phyloP scores from a whole-genome alignment of 2,888 invertebrate genomes.

The Epirrhoe alternata region DNA sequence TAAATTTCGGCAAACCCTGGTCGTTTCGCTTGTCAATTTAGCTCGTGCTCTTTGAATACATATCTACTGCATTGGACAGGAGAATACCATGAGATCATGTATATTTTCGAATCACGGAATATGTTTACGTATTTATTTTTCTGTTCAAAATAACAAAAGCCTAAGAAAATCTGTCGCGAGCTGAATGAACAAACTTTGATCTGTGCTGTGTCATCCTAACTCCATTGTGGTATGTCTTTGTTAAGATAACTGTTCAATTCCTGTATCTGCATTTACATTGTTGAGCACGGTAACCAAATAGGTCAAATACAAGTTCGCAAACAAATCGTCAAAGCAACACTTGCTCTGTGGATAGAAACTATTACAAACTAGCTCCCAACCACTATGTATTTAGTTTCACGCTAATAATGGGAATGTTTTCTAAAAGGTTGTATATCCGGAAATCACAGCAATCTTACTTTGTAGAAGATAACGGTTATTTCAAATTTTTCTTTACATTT shows the following conservation, averaged over 20 bases:
- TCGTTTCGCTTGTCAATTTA: conserved; percentile 10
- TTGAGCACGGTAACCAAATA: conserved; percentile 23
- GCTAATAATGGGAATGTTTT: conserved; percentile 45
- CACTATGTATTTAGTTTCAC: conserved; percentile 52
- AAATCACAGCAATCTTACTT: conserved; percentile 28
- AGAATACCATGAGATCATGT: conserved; percentile 1
- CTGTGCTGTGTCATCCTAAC: background rate
- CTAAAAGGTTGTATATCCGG: conserved; percentile 32
- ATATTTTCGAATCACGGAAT: background rate
- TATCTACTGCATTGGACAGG: background rate
- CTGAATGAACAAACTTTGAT: background rate
- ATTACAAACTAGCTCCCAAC: conserved; percentile 43
- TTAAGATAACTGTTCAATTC: conserved; percentile 5
- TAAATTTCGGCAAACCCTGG: conserved; percentile 14
- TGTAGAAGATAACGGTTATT: conserved; percentile 36
- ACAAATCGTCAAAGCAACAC: conserved; percentile 13
- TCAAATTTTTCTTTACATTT: conserved; percentile 37
- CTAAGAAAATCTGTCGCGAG: background rate
- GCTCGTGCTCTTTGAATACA: conserved; percentile 5
- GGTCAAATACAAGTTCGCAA: conserved; percentile 13
- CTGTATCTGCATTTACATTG: conserved; percentile 8
- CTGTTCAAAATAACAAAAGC: background rate
- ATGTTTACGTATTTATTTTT: too few species aligned
- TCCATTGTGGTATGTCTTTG: conserved; percentile 6
- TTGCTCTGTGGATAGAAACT: conserved; percentile 31